phyloP scores from a whole-genome alignment of 2,113 vertebrate genomes.

The Amphilophus citrinellus region DNA sequence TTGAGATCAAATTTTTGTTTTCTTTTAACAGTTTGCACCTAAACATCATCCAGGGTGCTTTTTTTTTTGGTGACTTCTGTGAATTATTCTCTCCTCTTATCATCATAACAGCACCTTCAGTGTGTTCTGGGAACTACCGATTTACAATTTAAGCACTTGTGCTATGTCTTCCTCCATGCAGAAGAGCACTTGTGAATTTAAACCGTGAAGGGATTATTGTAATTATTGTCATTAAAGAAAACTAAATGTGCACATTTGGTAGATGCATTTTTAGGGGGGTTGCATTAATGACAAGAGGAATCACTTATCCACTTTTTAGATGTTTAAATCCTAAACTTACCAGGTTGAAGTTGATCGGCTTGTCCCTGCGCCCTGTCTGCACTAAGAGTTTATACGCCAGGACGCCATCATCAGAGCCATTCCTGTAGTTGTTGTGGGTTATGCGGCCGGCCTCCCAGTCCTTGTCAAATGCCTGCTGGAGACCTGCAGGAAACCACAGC shows the following conservation, averaged over 20 bases:
- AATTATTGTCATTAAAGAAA: too few species aligned
- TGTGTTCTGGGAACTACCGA: too few species aligned
- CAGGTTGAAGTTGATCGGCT: slow-evolving; percentile 90
- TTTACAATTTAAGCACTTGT: too few species aligned
- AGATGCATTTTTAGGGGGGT: neutral
- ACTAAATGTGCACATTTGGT: neutral
- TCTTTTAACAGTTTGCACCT: neutral
- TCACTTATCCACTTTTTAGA: neutral
- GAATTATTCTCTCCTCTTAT: neutral
- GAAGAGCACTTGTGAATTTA: too few species aligned
- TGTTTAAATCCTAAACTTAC: slow-evolving; percentile 30
- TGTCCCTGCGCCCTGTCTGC: slow-evolving; percentile 93
- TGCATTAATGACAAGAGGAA: neutral
- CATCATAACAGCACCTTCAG: neutral
- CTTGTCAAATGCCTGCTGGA: slow-evolving; percentile 95
- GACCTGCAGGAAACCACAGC: slow-evolving; percentile 80
- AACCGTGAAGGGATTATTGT: too few species aligned
- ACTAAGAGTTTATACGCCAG: slow-evolving; percentile 97
- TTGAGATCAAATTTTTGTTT: slow-evolving; percentile 4
- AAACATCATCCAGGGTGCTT: neutral
- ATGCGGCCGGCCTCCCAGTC: slow-evolving; percentile 95
- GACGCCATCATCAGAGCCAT: slow-evolving; percentile 93
- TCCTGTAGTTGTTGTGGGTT: slow-evolving; percentile 90
- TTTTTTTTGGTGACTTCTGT: neutral
- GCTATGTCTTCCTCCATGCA: too few species aligned